Percentiles rank a stretch among this genome's conserved stretches.
Evolutionary conservation across 2,113 vertebrate genomes (phyloP).

Genomic region (Cryptotis parvus): DNA sequence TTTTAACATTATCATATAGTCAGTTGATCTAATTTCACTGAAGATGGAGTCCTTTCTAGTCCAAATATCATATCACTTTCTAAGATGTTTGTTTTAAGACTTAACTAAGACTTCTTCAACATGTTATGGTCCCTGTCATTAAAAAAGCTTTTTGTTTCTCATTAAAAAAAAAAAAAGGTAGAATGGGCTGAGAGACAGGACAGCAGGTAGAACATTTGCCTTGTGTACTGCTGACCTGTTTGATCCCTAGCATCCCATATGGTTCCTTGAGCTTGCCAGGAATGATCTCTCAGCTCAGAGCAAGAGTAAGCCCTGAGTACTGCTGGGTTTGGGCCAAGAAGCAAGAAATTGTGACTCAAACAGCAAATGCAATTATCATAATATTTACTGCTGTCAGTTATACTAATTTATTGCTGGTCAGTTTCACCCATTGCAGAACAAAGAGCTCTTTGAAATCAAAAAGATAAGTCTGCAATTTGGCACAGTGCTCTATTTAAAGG

Average conservation of each 20-base stretch:
- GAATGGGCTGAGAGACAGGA: too few relatives aligned
- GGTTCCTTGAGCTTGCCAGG: too few relatives aligned
- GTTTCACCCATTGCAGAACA: not conserved
- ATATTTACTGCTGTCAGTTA: not conserved
- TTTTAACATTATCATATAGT: not conserved
- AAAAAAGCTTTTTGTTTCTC: not conserved
- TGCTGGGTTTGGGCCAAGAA: not conserved
- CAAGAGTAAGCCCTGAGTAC: too few relatives aligned
- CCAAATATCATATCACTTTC: not conserved
- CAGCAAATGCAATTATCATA: not conserved
- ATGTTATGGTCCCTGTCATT: not conserved
- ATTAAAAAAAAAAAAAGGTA: not conserved
- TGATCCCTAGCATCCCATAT: too few relatives aligned
- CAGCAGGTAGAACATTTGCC: too few relatives aligned
- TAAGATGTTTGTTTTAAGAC: not conserved
- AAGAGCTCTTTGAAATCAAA: not conserved
- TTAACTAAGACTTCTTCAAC: not conserved
- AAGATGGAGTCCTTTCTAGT: not conserved
- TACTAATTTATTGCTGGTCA: not conserved
- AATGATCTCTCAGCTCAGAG: too few relatives aligned
- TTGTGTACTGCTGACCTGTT: too few relatives aligned
- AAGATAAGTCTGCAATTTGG: not conserved
- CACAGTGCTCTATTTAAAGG: too few relatives aligned
- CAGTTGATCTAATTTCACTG: not conserved
- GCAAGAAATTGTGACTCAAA: not conserved